These are phyloP conservation scores for Scartelaos histophorus DNA, from an alignment of 2,113 vertebrate species.

Conservation along the genomic window DNA sequence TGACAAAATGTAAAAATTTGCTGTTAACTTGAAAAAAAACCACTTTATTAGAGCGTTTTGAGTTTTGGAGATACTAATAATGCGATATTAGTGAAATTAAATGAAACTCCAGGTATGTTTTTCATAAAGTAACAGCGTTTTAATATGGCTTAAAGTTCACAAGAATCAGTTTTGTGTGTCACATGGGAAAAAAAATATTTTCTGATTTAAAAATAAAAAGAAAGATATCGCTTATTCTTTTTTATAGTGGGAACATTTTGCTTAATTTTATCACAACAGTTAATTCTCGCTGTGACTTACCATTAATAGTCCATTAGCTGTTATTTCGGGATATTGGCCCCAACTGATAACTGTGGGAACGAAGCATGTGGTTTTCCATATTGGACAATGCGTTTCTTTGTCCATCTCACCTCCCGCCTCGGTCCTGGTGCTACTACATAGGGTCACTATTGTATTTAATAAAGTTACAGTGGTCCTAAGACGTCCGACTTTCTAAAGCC, in stretches of 20 bases:
- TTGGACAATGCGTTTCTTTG: conserved; percentile 70
- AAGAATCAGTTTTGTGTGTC: too few species aligned
- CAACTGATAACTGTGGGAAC: conserved; percentile 76
- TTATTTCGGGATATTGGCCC: conserved; percentile 63
- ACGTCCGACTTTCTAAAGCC: conserved; percentile 60
- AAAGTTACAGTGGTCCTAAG: conserved; percentile 70
- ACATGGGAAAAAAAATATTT: too few species aligned
- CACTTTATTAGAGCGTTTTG: too few species aligned
- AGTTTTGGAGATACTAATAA: too few species aligned
- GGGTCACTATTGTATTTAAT: conserved; percentile 76
- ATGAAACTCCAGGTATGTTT: too few species aligned
- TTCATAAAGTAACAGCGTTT: too few species aligned
- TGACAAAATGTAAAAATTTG: too few species aligned
- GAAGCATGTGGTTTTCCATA: conserved; percentile 69
- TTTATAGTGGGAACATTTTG: conserved; percentile 1
- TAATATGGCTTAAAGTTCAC: too few species aligned
- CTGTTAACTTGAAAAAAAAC: too few species aligned
- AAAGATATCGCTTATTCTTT: too few species aligned
- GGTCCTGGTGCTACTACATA: conserved; percentile 56
- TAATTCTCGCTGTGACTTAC: conserved; percentile 36
- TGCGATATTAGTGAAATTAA: too few species aligned
- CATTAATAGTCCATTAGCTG: conserved; percentile 54
- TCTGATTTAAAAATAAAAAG: neutral
- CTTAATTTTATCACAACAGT: conserved; percentile 39
- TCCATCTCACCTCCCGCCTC: conserved; percentile 58